Conservation (phyloP, 2,797 vertebrate species). For the Dromococcyx pavoninus region DNA sequence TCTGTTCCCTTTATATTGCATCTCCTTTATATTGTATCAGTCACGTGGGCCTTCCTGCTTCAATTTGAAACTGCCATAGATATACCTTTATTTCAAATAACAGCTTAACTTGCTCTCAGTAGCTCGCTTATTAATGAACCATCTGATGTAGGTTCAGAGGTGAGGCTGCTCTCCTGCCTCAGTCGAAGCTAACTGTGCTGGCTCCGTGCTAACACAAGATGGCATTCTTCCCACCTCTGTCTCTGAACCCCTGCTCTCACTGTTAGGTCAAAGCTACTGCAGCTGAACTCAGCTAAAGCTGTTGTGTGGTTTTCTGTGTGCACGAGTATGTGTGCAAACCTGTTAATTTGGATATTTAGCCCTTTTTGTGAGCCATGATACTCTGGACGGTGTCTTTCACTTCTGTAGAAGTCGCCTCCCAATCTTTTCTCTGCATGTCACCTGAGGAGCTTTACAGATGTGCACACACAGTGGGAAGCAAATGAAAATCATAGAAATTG, state of each 20-base stretch:
- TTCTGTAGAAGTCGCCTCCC: not conserved
- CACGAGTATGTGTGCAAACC: not conserved
- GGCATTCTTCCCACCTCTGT: not conserved
- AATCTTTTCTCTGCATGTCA: not conserved
- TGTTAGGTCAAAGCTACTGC: accelerated
- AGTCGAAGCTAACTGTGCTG: not conserved
- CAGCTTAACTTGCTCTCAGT: not conserved
- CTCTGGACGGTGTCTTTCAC: not conserved
- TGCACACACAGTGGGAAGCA: not conserved
- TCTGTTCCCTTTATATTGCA: not conserved
- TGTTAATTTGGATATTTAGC: not conserved
- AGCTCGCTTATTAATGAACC: accelerated
- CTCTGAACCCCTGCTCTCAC: accelerated
- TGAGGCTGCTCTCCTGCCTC: accelerated
- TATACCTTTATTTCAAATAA: not conserved
- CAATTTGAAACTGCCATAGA: not conserved
- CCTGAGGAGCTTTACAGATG: not conserved
- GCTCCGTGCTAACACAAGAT: not conserved
- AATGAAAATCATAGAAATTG: not conserved
- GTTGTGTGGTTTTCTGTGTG: accelerated
- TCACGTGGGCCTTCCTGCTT: not conserved
- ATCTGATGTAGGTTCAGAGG: not conserved
- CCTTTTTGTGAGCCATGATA: not conserved
- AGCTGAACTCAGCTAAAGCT: not conserved
- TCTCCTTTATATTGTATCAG: not conserved